Percentiles rank a stretch among this genome's conserved stretches.
phyloP scores from a whole-genome alignment of 2,797 vertebrate genomes.

The Echeneis naucrates region DNA sequence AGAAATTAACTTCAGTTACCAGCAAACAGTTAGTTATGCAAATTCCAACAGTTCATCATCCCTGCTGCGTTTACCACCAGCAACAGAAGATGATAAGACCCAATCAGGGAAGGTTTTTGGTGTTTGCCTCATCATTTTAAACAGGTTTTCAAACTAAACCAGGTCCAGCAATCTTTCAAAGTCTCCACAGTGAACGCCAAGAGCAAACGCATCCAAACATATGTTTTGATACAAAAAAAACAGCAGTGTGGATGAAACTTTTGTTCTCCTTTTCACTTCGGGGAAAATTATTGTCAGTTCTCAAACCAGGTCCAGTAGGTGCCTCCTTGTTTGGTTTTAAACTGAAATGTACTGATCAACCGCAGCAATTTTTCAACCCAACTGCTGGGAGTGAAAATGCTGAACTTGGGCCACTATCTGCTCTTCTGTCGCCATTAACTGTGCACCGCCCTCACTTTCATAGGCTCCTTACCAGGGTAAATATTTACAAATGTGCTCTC shows the following conservation, averaged over 20 bases:
- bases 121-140: too few species aligned
- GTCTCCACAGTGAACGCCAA: too few species aligned
- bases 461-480: constrained; percentile 65
- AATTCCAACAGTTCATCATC: too few species aligned
- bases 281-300: constrained; percentile 29
- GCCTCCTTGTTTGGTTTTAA: constrained; percentile 44
- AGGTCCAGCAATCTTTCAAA: background rate
- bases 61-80: too few species aligned
- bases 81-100: too few species aligned
- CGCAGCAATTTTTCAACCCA: constrained; percentile 35
- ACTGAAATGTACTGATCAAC: constrained; percentile 36
- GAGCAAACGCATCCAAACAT: too few species aligned
- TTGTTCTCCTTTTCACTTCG: background rate
- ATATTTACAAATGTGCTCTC: constrained; percentile 80
- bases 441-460: constrained; percentile 55
- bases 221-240: background rate
- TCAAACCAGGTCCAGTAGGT: constrained; percentile 33
- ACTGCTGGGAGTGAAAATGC: constrained; percentile 52
- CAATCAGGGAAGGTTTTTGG: too few species aligned
- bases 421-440: constrained; percentile 24
- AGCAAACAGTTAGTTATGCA: too few species aligned
- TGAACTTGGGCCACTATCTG: constrained; percentile 51
- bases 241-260: too few species aligned
- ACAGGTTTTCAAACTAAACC: too few species aligned
- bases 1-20: too few species aligned